These are phyloP conservation scores for Sparidentex hasta DNA, from an alignment of 2,797 vertebrate genomes.

Conservation along the genomic window DNA sequence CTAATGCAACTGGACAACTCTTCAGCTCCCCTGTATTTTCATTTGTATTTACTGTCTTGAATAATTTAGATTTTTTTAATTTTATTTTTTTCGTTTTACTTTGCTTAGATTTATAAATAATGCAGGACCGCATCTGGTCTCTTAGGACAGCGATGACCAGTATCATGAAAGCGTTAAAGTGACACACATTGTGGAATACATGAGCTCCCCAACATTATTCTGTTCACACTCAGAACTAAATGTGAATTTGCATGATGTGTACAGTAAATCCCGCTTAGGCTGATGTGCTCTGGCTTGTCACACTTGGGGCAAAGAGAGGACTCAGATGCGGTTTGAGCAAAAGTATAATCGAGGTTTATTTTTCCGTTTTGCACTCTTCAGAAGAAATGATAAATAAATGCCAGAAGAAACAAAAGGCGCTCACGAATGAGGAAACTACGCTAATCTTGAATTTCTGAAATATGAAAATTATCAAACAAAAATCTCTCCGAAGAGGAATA, in stretches of 20 bases:
- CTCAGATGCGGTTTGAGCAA: no score
- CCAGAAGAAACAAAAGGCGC: no score
- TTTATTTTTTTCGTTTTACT: conserved; percentile 6
- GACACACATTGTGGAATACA: not conserved
- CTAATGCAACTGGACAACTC: conserved; percentile 19
- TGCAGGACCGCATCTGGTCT: conserved; percentile 4
- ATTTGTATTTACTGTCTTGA: conserved; percentile 7
- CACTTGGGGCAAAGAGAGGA: no score
- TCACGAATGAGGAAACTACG: no score
- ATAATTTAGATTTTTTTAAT: conserved; percentile 30
- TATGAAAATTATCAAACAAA: no score
- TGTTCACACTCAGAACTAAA: not conserved
- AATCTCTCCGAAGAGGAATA: no score
- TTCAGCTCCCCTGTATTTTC: not conserved
- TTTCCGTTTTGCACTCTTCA: no score
- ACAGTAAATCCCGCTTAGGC: not conserved
- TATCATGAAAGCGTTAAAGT: not conserved
- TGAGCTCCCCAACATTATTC: not conserved
- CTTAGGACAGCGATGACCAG: not conserved
- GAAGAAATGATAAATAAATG: no score
- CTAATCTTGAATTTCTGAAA: no score
- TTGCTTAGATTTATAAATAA: conserved; percentile 15
- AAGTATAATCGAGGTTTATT: no score
- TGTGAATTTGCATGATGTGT: no score
- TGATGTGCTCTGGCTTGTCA: not conserved